Evolutionary conservation across 2,888 invertebrate species (phyloP), one percentile per base, ranked within the genome.

Genomic region (Mythimna impura): DNA sequence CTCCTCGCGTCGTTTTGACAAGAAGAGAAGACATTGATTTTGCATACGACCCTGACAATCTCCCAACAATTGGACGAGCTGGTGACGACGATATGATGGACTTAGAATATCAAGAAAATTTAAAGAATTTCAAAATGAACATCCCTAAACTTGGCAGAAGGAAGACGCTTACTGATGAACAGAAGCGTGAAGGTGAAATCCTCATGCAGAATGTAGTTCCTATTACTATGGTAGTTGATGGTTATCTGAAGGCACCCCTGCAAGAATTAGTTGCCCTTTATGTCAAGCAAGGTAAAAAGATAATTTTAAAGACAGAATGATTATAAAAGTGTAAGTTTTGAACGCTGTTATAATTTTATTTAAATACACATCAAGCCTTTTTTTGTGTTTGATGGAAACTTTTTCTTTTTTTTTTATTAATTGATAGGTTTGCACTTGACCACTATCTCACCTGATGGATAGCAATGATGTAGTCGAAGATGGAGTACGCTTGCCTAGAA

Each of bases 181-280:
- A 84, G 20, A 40, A 83, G 0, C 83, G 78, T 65, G 84, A n/a
- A 55, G 10, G 5, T 43, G 9, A 65, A 67, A 79, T 93, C 0
- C 61, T 93, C 12, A 73, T 93, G 61, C 87, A 91, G 14, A 86
- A 94, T 55, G 94, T 91, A 0, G 89, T 94, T 8, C 94, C 94
- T 5, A 73, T 94, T 0, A 77, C 88, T 3, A 72, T 94, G 83
- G 89, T 88, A n/a, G 69, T 94, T 0, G 83, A 90, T 36, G 94
- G 95, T 0, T 93, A 85, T 69, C 74, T 95, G 25, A 88, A 89
- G 78, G 66, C 84, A 1, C 92, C 93, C 4, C 20, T 82, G 30
- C 57, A 83, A 50, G 79, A 82, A 20, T 0, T 50, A 22, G 7
- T 4, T 8, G 17, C 6, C 2, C 22, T 52, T 43, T 2, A 43